Evolutionary conservation across 2,888 invertebrate species (phyloP).

Genomic region (Chorisops tibialis): DNA sequence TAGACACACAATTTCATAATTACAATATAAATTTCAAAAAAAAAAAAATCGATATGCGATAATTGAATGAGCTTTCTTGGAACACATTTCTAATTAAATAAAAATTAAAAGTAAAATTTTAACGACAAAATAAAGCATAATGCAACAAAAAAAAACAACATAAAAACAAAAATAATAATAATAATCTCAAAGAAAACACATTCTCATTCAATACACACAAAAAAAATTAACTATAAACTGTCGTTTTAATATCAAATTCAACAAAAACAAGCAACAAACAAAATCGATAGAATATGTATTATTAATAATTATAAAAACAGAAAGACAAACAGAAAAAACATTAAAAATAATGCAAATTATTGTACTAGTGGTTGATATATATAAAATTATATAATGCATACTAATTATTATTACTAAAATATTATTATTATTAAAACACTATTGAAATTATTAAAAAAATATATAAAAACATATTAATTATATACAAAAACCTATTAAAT

Average conservation of each 20-base stretch:
- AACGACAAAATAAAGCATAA: too few relatives aligned
- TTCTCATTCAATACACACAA: background rate
- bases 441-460: background rate
- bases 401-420: background rate
- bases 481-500: background rate
- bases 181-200: background rate
- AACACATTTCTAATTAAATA: conserved; percentile 1
- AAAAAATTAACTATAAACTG: background rate
- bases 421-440: background rate
- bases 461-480: background rate
- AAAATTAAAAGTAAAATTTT: background rate
- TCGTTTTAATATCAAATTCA: background rate
- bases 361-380: too few relatives aligned
- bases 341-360: too few relatives aligned
- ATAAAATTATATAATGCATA: too few relatives aligned
- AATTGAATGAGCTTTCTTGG: conserved; percentile 33
- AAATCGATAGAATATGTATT: background rate
- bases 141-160: too few relatives aligned
- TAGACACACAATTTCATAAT: background rate
- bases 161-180: too few relatives aligned
- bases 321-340: background rate
- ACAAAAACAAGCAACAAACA: background rate
- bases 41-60: conserved; percentile 29
- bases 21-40: background rate
- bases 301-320: background rate